Evolutionary conservation across 2,888 invertebrate species (phyloP), one percentile per base, ranked within the genome.

Genomic region (Adelphocoris suturalis): DNA sequence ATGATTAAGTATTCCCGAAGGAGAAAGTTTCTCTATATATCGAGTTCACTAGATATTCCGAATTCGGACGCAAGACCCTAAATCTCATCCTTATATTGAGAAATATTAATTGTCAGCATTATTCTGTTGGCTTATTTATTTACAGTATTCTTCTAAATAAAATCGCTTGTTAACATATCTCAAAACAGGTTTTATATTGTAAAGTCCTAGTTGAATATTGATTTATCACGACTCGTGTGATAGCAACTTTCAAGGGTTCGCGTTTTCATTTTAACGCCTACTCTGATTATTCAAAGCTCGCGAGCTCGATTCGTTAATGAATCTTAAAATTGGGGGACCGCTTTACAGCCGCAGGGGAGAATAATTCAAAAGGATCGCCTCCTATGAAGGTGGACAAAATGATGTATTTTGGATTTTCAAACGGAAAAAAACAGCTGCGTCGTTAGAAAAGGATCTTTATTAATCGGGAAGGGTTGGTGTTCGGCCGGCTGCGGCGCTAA

Each of bases 141-240:
- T 75, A 27, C n/a, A 7, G 2, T 75, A 28, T 27, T 75, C 75
- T 12, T 27, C 19, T 75, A 13, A 19, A 75, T 75, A 28, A 75
- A 75, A 75, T 75, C 28, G 75, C 75, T 75, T 28, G 23, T 75
- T 28, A 75, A 75, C 75, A 27, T 13, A 16, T 27, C 75, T 27
- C 4, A 12, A 75, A 75, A 28, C 28, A 12, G 28, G 28, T 27
- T 28, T 75, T 28, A 75, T n/a, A 23, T n/a, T n/a, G 23, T 28
- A 75, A n/a, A 13, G 16, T 19, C n/a, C 75, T 75, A 23, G 14
- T 75, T 52, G 52, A 52, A 52, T 52, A 11, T 11, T 61, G 19
- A 61, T 61, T 61, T 61, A 61, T 61, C 61, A 61, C 9, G 61
- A 19, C n/a, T 61, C 19, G 19, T n/a, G 19, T 61, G 61, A 61